These are phyloP conservation scores for Pseudopleuronectes americanus DNA, from an alignment of 2,797 vertebrate species.

Conservation along the genomic window DNA sequence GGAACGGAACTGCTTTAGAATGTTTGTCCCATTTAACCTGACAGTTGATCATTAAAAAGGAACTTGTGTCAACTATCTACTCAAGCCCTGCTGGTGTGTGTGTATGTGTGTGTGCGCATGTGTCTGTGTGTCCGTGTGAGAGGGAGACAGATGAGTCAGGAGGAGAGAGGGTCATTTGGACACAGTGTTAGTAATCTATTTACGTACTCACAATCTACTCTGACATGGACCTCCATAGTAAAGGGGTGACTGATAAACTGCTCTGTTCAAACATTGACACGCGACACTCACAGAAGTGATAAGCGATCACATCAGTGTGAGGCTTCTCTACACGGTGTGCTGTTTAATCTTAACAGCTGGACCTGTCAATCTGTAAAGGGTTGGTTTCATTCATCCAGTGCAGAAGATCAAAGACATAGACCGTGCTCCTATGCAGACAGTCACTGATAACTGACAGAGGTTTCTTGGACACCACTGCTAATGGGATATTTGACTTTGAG, in stretches of 20 bases:
- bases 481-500: neutral
- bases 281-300: neutral
- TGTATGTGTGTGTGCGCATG: too few relatives aligned
- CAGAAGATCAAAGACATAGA: neutral
- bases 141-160: too few relatives aligned
- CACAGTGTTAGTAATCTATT: neutral
- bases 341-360: too few relatives aligned
- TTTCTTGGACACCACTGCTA: neutral
- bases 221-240: neutral
- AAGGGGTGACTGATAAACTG: neutral
- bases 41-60: too few relatives aligned
- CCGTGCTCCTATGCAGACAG: neutral
- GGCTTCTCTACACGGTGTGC: neutral
- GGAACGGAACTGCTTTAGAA: too few relatives aligned
- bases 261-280: slow-evolving; percentile 3
- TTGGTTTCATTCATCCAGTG: neutral
- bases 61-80: too few relatives aligned
- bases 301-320: neutral
- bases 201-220: neutral
- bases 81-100: too few relatives aligned
- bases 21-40: too few relatives aligned
- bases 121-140: too few relatives aligned
- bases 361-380: too few relatives aligned
- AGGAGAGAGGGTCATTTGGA: too few relatives aligned
- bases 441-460: neutral